Percentiles rank a stretch among this genome's conserved stretches.
Evolutionary conservation across 2,888 invertebrate genomes (phyloP).

Genomic region (Patella pellucida): DNA sequence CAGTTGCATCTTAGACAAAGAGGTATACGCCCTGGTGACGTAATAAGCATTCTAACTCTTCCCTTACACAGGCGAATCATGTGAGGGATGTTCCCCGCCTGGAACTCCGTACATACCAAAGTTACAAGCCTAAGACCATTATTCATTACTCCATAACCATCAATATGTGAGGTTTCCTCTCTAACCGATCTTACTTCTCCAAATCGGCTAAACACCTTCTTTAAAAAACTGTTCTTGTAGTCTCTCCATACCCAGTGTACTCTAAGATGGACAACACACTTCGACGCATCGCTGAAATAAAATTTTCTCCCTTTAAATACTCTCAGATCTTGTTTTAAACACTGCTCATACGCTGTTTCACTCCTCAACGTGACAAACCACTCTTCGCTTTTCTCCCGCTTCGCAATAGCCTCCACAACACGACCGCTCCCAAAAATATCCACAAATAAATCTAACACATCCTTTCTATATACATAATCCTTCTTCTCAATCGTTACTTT

Average conservation of each 20-base stretch:
- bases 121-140: neutral
- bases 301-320: too few species aligned
- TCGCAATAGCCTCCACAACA: too few species aligned
- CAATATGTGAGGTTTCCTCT: neutral
- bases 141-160: neutral
- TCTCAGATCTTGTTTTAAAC: too few species aligned
- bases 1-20: neutral
- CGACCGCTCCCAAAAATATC: too few species aligned
- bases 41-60: neutral
- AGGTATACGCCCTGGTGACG: neutral
- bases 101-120: neutral
- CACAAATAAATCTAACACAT: too few species aligned
- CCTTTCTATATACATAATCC: too few species aligned
- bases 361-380: too few species aligned
- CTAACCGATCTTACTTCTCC: neutral
- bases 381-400: too few species aligned
- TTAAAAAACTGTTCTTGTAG: neutral
- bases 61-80: neutral
- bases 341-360: too few species aligned
- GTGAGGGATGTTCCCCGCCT: neutral
- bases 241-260: neutral
- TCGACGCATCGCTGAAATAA: too few species aligned
- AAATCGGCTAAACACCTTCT: neutral
- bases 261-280: neutral
- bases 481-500: too few species aligned